Evolutionary conservation across 1,140 invertebrate genomes (phyloP).

Genomic region (Hylaeus anthracinus): DNA sequence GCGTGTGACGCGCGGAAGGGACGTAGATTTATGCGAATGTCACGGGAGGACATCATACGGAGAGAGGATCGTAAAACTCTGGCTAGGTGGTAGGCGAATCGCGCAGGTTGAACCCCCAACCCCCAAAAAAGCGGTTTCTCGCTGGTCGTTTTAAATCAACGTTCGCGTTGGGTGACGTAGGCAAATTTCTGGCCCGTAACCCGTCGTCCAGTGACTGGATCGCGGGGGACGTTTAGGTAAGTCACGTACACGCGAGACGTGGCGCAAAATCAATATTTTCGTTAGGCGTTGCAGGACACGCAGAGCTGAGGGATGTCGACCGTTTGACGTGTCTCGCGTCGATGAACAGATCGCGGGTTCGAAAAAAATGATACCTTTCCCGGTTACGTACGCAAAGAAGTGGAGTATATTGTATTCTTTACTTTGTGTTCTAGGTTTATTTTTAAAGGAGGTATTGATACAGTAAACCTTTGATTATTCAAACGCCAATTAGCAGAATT

Average conservation of each 20-base stretch:
- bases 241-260: slow-evolving; percentile 24
- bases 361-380: slow-evolving; percentile 53
- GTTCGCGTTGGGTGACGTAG: slow-evolving; percentile 22
- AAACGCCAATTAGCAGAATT: no score
- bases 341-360: slow-evolving; percentile 69
- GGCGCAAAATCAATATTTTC: slow-evolving; percentile 39
- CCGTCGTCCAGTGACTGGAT: slow-evolving; percentile 1
- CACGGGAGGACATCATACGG: slow-evolving; percentile 20
- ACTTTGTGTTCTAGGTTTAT: no score
- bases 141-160: slow-evolving; percentile 32
- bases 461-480: no score
- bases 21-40: slow-evolving; percentile 34
- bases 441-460: no score
- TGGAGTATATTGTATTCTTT: no score
- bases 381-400: no score
- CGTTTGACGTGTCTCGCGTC: slow-evolving; percentile 75
- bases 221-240: slow-evolving; percentile 14
- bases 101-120: not conserved
- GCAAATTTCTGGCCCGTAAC: slow-evolving; percentile 33
- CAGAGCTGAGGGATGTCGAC: slow-evolving; percentile 72
- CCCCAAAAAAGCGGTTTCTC: not conserved
- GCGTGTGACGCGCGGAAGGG: slow-evolving; percentile 6
- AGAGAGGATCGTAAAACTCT: not conserved
- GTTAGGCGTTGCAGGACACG: slow-evolving; percentile 67
- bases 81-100: slow-evolving; percentile 14